A percentile compares a stretch with the other conserved stretches of the same genome.
Evolutionary conservation across 2,888 invertebrate genomes (phyloP).

Genomic region (Yponomeuta plumbellus): DNA sequence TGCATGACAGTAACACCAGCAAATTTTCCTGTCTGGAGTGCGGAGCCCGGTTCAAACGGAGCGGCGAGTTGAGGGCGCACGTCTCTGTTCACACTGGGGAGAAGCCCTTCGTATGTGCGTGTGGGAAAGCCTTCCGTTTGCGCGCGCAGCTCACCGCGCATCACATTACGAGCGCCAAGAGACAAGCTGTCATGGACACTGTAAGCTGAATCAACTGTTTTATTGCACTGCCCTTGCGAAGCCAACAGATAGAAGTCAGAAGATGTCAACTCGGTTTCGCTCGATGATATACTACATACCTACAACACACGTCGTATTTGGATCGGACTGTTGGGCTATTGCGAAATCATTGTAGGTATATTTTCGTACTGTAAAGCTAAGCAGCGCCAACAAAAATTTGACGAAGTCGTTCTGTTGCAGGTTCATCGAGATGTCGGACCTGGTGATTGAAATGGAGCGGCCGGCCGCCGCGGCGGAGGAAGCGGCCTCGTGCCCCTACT

Average conservation of each 20-base stretch:
- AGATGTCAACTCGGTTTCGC: too few relatives aligned
- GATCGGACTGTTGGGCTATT: neutral
- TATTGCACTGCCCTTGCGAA: too few relatives aligned
- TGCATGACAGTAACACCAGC: conserved; percentile 48
- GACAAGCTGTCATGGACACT: conserved; percentile 57
- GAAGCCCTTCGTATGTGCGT: conserved; percentile 58
- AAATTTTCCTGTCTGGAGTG: conserved; percentile 64
- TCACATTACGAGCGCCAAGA: conserved; percentile 59
- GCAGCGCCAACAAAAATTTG: neutral
- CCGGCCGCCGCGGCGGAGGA: neutral
- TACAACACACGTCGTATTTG: neutral
- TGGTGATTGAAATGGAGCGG: conserved; percentile 18
- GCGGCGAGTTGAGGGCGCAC: conserved; percentile 72
- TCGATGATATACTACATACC: too few relatives aligned
- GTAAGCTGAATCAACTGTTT: too few relatives aligned
- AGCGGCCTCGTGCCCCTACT: conserved; percentile 22
- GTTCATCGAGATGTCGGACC: conserved; percentile 25
- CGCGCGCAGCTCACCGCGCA: conserved; percentile 69
- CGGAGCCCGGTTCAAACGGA: conserved; percentile 71
- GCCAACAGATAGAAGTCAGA: too few relatives aligned
- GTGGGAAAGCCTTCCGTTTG: conserved; percentile 65
- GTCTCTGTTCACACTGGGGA: conserved; percentile 66
- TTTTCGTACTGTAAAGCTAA: neutral
- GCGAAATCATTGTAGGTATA: neutral
- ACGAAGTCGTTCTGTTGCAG: conserved; percentile 41